Conservation (phyloP, 2,113 vertebrate genomes). For the Polyodon spathula region DNA sequence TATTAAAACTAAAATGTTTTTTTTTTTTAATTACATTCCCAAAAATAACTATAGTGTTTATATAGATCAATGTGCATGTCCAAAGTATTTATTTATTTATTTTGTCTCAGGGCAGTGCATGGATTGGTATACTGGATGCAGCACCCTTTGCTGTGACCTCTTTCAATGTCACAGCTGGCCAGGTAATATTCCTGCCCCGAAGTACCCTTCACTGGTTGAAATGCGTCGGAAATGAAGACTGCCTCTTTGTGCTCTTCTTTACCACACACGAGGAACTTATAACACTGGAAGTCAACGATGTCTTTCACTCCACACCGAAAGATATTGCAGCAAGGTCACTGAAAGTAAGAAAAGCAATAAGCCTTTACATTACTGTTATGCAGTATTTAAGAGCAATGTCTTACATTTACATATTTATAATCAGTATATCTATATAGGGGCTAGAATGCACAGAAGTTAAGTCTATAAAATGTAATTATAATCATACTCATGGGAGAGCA, state of each 20-base stretch:
- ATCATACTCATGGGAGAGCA: no score
- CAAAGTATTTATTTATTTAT: no score
- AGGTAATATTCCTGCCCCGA: slow-evolving; percentile 50
- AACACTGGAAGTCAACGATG: slow-evolving; percentile 49
- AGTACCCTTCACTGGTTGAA: slow-evolving; percentile 53
- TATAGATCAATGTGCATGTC: no score
- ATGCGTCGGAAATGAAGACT: slow-evolving; percentile 43
- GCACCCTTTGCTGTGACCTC: slow-evolving; percentile 30
- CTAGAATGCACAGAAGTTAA: no score
- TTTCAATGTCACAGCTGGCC: slow-evolving; percentile 43
- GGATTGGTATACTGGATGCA: slow-evolving; percentile 43
- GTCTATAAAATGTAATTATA: no score
- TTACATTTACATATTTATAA: no score
- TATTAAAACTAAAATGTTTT: no score
- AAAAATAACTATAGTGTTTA: no score
- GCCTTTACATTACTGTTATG: no score
- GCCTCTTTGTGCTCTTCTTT: slow-evolving; percentile 51
- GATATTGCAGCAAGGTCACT: slow-evolving; percentile 47
- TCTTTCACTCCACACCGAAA: slow-evolving; percentile 46
- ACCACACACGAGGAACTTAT: slow-evolving; percentile 50
- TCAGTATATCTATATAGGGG: no score
- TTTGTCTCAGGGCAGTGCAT: slow-evolving; percentile 39
- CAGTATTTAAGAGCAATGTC: no score
- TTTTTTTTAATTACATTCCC: no score
- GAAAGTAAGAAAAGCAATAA: slow-evolving; percentile 27